Evolutionary conservation across 2,113 vertebrate species (phyloP).

Genomic region (Sinocyclocheilus grahami): DNA sequence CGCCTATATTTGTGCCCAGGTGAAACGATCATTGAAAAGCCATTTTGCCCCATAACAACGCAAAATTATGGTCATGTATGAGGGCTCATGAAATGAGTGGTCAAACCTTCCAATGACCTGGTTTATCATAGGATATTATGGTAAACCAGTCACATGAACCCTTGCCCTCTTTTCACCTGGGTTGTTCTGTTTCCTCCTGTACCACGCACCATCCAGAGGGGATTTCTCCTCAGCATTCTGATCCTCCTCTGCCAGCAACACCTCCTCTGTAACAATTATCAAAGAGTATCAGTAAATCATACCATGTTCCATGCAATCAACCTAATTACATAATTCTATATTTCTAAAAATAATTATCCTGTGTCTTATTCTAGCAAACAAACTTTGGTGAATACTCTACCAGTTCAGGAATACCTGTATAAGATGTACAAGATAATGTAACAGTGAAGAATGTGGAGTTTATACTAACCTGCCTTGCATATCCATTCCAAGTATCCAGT

Average conservation of each 20-base stretch:
- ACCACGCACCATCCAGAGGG: constrained; percentile 88
- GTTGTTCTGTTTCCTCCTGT: constrained; percentile 78
- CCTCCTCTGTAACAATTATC: constrained; percentile 85
- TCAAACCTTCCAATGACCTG: constrained; percentile 43
- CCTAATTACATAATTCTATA: not conserved
- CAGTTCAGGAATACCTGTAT: no score
- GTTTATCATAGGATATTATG: constrained; percentile 49
- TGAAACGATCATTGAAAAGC: constrained; percentile 32
- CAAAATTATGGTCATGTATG: constrained; percentile 24
- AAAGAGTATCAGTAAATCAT: not conserved
- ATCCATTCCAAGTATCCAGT: constrained; percentile 81
- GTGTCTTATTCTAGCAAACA: no score
- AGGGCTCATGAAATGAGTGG: constrained; percentile 6
- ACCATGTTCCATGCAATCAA: not conserved
- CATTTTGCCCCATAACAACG: constrained; percentile 15
- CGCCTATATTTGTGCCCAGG: constrained; percentile 12
- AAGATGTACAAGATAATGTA: no score
- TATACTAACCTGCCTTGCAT: constrained; percentile 76
- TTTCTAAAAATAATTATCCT: no score
- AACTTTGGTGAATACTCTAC: no score
- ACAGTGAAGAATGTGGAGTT: no score
- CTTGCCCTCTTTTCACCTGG: constrained; percentile 69
- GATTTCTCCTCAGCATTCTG: constrained; percentile 95
- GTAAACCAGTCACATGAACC: constrained; percentile 43
- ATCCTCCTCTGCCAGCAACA: constrained; percentile 96